Evolutionary conservation across 2,797 vertebrate species (phyloP).

Genomic region (Cichlasoma orientale): DNA sequence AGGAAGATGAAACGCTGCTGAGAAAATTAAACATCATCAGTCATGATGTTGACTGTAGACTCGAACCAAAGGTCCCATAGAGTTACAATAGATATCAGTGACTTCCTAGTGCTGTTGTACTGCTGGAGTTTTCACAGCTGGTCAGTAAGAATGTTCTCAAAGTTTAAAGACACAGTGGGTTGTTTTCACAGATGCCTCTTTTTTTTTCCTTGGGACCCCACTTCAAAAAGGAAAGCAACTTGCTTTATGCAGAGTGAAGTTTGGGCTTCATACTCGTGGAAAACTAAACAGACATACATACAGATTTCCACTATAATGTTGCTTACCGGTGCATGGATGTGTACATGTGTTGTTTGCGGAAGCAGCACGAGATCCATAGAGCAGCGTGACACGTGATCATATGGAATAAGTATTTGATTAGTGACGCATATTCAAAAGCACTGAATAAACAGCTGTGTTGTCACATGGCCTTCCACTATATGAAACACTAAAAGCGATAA

Average conservation of each 20-base stretch:
- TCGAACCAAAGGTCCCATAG: constrained; percentile 47
- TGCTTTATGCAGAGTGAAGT: constrained; percentile 69
- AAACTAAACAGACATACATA: constrained; percentile 44
- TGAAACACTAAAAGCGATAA: constrained; percentile 18
- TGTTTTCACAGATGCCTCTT: constrained; percentile 95
- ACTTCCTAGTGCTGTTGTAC: constrained; percentile 75
- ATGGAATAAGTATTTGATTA: not conserved
- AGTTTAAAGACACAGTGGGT: constrained; percentile 91
- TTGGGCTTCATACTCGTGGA: constrained; percentile 72
- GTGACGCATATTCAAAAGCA: not conserved
- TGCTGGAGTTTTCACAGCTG: constrained; percentile 91
- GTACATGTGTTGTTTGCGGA: constrained; percentile 25
- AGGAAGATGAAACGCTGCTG: constrained; percentile 48
- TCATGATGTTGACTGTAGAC: constrained; percentile 56
- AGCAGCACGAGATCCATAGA: not conserved
- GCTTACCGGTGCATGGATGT: not conserved
- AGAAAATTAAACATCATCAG: constrained; percentile 61
- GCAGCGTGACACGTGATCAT: not conserved
- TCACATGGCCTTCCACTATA: constrained; percentile 14
- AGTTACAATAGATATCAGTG: constrained; percentile 66
- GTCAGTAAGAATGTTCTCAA: constrained; percentile 86
- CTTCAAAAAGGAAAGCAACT: constrained; percentile 87
- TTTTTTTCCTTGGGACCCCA: constrained; percentile 72
- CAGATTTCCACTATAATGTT: constrained; percentile 3
- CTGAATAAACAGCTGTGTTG: constrained; percentile 3